These are phyloP conservation scores for Euglossa dilemma DNA, from an alignment of 1,140 invertebrate species.

Conservation along the genomic window DNA sequence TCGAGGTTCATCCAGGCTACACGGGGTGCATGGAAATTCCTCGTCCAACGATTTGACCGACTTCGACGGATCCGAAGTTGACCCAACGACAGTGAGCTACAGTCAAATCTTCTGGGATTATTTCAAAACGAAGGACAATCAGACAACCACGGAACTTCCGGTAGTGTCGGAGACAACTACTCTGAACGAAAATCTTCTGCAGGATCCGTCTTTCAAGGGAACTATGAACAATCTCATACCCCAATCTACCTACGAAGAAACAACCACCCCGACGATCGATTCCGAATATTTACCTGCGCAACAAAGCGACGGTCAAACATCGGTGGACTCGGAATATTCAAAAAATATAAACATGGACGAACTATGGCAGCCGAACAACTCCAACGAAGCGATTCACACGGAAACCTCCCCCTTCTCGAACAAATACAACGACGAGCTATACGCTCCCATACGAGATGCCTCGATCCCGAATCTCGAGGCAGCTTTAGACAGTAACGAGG, in stretches of 20 bases:
- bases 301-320: neutral
- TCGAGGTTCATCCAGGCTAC: neutral
- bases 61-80: neutral
- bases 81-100: slow-evolving; percentile 50
- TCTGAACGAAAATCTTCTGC: slow-evolving; percentile 4
- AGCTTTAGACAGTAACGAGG: neutral
- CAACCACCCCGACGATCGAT: slow-evolving; percentile 30
- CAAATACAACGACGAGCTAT: neutral
- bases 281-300: neutral
- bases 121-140: slow-evolving; percentile 64
- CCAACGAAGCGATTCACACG: neutral
- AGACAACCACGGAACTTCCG: neutral
- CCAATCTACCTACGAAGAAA: slow-evolving; percentile 22
- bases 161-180: slow-evolving; percentile 3
- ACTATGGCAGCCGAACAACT: neutral
- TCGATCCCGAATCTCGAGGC: neutral
- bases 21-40: slow-evolving; percentile 9
- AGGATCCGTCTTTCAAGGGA: slow-evolving; percentile 15
- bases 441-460: neutral
- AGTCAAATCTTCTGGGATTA: slow-evolving; percentile 71
- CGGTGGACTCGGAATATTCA: neutral
- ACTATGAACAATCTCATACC: slow-evolving; percentile 39
- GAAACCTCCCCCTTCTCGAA: too few species aligned
- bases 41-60: neutral
- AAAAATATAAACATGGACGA: neutral